Base-by-base conservation (phyloP, 1,140 invertebrate species). In the Psix sp. region DNA sequence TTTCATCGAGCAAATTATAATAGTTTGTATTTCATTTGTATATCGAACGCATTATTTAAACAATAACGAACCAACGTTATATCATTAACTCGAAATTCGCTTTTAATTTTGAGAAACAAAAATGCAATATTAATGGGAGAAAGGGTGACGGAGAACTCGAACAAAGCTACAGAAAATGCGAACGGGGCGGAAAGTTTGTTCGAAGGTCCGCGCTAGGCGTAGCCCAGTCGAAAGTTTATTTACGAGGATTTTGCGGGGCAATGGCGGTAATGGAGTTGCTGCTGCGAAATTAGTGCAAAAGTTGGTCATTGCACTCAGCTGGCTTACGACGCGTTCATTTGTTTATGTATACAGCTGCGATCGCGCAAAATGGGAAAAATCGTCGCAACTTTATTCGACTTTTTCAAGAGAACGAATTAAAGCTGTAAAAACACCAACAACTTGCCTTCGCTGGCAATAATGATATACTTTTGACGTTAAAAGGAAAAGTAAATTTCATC, bases 191-290 rank as follows among this genome's bases (percentile, higher is more conserved):
- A 71, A 71, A 71, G 57, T 71, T 71, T 71, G n/a, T 15, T 18
- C 38, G 43, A 56, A 71, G 67, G 57, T 71, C 54, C 43, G 38
- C 16, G 59, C 54, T 71, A 63, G 60, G 59, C 71, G 35, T 59
- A 59, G 26, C 70, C 48, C 42, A 36, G 62, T 67, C 71, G 71
- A 74, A 74, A 74, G 71, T 67, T 67, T 67, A 74, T 74, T 74
- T 74, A 67, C 51, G 71, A 74, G 57, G 57, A n/a, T n/a, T n/a
- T 15, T 9, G 51, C 3, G 13, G 21, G 48, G 39, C 42, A n/a
- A n/a, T n/a, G n/a, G n/a, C 14, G 46, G 56, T 73, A 74, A 74
- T 67, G 56, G 71, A 56, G 54, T 66, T 66, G 60, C 62, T 21
- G 62, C 29, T 63, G 42, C 57, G 39, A 74, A 74, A 74, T 74